phyloP scores from a whole-genome alignment of 2,888 invertebrate species.

The Keiferia lycopersicella region DNA sequence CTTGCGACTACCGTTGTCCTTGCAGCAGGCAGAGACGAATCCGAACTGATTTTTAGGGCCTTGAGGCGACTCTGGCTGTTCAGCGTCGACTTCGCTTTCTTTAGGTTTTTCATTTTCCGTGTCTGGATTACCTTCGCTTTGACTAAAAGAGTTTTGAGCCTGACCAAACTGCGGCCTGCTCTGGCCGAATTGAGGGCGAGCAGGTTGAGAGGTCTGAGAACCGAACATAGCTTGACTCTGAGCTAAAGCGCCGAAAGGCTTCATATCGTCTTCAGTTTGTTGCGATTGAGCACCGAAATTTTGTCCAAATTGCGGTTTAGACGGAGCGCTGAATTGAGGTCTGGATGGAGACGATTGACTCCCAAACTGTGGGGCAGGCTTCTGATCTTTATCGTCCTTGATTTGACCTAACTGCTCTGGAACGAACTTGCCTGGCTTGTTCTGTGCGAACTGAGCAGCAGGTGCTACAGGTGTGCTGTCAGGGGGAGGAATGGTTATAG shows the following conservation, averaged over 20 bases:
- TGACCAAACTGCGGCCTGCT: slow-evolving; percentile 36
- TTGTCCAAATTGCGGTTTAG: slow-evolving; percentile 9
- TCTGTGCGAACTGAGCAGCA: slow-evolving; percentile 31
- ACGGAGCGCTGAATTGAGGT: slow-evolving; percentile 23
- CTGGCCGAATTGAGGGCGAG: slow-evolving; percentile 32
- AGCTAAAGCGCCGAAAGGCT: slow-evolving; percentile 23
- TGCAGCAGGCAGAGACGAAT: slow-evolving; percentile 19
- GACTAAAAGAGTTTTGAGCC: slow-evolving; percentile 32
- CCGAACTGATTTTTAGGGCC: slow-evolving; percentile 20
- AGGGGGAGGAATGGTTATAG: slow-evolving; percentile 44
- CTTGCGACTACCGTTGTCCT: slow-evolving; percentile 13
- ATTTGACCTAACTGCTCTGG: slow-evolving; percentile 21
- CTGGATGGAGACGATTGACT: slow-evolving; percentile 10
- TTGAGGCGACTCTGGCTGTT: neutral
- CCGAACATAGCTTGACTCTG: slow-evolving; percentile 9
- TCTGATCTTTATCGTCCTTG: slow-evolving; percentile 10
- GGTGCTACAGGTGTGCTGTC: slow-evolving; percentile 33
- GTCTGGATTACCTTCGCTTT: slow-evolving; percentile 27
- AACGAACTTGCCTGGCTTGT: slow-evolving; percentile 24
- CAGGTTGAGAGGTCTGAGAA: slow-evolving; percentile 27
- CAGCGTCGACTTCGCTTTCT: slow-evolving; percentile 25
- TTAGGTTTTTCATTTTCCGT: slow-evolving; percentile 24
- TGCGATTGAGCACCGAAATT: slow-evolving; percentile 20
- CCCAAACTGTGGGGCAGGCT: slow-evolving; percentile 9
- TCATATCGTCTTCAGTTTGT: neutral